These are phyloP conservation scores for Garrulus glandarius DNA, from an alignment of 2,797 vertebrate genomes.

Conservation along the genomic window DNA sequence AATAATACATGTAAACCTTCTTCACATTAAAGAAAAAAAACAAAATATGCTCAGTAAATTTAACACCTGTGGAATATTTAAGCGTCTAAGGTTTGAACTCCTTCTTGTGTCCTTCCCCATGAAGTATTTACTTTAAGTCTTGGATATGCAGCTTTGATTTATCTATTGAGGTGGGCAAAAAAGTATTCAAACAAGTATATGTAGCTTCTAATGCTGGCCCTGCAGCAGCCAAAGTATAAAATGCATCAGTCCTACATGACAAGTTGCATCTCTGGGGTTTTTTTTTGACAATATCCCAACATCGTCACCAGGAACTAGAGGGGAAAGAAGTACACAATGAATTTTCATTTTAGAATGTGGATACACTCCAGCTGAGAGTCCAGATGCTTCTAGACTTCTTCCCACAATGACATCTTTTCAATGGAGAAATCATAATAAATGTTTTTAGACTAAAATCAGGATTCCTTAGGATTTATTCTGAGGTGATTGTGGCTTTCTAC, in stretches of 20 bases:
- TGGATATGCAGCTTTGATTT: background rate
- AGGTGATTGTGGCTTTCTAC: background rate
- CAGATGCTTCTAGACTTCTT: background rate
- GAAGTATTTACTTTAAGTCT: background rate
- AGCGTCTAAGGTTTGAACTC: background rate
- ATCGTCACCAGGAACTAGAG: background rate
- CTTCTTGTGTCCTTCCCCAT: background rate
- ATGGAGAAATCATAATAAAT: background rate
- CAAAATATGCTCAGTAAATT: background rate
- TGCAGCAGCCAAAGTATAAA: background rate
- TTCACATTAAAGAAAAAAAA: background rate
- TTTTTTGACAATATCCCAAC: background rate
- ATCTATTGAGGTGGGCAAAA: background rate
- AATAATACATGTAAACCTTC: background rate
- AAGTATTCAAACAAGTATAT: background rate
- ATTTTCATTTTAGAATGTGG: background rate
- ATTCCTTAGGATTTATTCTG: background rate
- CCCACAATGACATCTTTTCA: background rate
- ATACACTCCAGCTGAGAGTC: background rate
- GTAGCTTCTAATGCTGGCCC: background rate
- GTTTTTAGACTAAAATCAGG: background rate
- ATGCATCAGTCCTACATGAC: background rate
- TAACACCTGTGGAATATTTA: background rate
- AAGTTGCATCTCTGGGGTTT: background rate
- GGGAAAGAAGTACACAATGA: background rate